Evolutionary conservation across 2,888 invertebrate species (phyloP).

Genomic region (Drosophila heteroneura): DNA sequence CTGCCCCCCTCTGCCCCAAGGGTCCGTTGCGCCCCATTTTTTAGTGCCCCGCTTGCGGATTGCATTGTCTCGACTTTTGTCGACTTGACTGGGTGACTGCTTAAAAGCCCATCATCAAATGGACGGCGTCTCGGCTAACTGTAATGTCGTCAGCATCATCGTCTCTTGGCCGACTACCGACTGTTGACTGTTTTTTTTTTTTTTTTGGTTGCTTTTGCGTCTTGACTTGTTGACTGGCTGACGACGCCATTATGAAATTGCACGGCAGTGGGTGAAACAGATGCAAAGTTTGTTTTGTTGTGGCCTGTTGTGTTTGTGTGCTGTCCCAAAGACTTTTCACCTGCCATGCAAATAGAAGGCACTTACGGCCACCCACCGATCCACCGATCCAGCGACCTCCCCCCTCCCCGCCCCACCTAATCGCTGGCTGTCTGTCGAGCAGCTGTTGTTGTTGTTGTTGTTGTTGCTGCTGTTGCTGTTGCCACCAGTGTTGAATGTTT

Average conservation of each 20-base stretch:
- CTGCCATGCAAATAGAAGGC: slow-evolving; percentile 73
- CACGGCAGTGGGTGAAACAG: slow-evolving; percentile 47
- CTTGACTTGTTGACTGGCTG: slow-evolving; percentile 51
- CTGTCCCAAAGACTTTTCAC: slow-evolving; percentile 70
- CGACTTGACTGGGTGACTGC: slow-evolving; percentile 51
- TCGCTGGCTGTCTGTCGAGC: slow-evolving; percentile 56
- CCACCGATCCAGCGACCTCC: not conserved
- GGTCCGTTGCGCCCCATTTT: not conserved
- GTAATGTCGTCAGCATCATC: slow-evolving; percentile 71
- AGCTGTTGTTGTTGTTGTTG: slow-evolving; percentile 45
- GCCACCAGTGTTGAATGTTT: slow-evolving; percentile 76
- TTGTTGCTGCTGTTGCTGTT: slow-evolving; percentile 8
- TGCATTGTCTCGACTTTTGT: slow-evolving; percentile 29
- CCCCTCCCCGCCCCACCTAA: slow-evolving; percentile 18
- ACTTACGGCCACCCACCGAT: slow-evolving; percentile 21
- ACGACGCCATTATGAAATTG: slow-evolving; percentile 79
- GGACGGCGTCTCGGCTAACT: slow-evolving; percentile 68
- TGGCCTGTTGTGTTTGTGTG: slow-evolving; percentile 5
- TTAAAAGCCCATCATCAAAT: slow-evolving; percentile 58
- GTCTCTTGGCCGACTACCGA: slow-evolving; percentile 38
- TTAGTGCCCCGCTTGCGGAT: slow-evolving; percentile 1
- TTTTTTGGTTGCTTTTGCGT: not conserved
- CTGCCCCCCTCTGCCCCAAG: slow-evolving; percentile 9
- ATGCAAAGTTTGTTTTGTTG: slow-evolving; percentile 70
- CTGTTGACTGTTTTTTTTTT: slow-evolving; percentile 8